Evolutionary conservation across 2,113 vertebrate species (phyloP).

Genomic region (Heteronetta atricapilla): DNA sequence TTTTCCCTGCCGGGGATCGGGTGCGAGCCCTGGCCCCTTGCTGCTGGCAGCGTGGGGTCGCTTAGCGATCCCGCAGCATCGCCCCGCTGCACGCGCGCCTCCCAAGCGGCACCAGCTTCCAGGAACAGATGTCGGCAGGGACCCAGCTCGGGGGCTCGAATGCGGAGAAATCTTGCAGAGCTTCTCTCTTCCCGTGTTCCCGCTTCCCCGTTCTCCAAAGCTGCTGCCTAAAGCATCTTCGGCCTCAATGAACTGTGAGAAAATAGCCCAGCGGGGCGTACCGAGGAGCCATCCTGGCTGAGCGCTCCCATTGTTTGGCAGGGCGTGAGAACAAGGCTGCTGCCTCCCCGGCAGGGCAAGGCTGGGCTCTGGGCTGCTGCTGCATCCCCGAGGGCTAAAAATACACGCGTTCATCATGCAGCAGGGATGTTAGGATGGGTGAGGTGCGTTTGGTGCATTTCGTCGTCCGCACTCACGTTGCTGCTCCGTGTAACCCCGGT

Average conservation of each 20-base stretch:
- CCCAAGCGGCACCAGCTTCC: background rate
- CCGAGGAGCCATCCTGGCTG: background rate
- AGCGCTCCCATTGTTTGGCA: slow-evolving; percentile 32
- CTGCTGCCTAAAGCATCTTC: slow-evolving; percentile 27
- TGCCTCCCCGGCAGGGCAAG: background rate
- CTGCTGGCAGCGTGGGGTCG: background rate
- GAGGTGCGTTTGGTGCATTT: background rate
- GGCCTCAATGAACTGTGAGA: slow-evolving; percentile 8
- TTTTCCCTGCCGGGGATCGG: background rate
- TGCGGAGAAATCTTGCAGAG: background rate
- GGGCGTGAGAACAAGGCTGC: background rate
- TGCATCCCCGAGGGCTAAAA: background rate
- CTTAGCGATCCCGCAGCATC: slow-evolving; percentile 61
- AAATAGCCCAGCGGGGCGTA: background rate
- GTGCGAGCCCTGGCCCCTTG: background rate
- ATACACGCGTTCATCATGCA: background rate
- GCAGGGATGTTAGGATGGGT: background rate
- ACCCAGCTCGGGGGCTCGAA: background rate
- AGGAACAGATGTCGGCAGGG: slow-evolving; percentile 1
- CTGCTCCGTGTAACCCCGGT: fast-evolving
- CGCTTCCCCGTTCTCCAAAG: background rate
- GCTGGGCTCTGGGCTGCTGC: background rate
- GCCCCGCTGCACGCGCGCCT: background rate
- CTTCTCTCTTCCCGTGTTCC: background rate
- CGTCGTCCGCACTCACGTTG: fast-evolving